Conservation (phyloP, 2,888 invertebrate genomes). For the Pseudococcus viburni region DNA sequence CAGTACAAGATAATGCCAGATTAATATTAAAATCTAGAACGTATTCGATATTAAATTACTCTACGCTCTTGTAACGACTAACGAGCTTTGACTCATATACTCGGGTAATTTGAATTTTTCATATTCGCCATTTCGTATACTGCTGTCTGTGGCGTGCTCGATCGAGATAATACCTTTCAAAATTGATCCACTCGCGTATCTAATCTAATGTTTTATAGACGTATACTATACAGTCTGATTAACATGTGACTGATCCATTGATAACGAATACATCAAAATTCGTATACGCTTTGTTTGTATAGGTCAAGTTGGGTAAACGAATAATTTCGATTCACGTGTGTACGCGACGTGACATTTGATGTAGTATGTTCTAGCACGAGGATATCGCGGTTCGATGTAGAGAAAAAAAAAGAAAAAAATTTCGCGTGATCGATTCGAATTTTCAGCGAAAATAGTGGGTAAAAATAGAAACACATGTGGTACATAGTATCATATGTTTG, state of each 20-base stretch:
- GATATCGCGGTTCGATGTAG: background rate
- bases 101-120: background rate
- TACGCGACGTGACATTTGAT: background rate
- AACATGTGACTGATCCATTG: conserved; percentile 37
- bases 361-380: background rate
- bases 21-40: conserved; percentile 37
- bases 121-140: background rate
- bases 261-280: conserved; percentile 1
- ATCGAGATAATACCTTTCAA: conserved; percentile 35
- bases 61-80: background rate
- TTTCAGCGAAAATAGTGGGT: background rate
- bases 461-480: background rate
- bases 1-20: conserved; percentile 1
- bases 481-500: background rate
- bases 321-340: background rate
- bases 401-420: background rate
- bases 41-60: background rate
- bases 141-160: conserved; percentile 16
- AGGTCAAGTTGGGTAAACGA: background rate
- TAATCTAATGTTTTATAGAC: background rate
- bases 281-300: background rate
- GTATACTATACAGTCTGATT: conserved; percentile 24
- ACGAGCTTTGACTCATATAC: conserved; percentile 16
- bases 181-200: conserved; percentile 19
- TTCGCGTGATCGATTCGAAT: conserved; percentile 19